These are phyloP conservation scores for Ispidina lecontei DNA, from an alignment of 2,797 vertebrate genomes.

Conservation along the genomic window DNA sequence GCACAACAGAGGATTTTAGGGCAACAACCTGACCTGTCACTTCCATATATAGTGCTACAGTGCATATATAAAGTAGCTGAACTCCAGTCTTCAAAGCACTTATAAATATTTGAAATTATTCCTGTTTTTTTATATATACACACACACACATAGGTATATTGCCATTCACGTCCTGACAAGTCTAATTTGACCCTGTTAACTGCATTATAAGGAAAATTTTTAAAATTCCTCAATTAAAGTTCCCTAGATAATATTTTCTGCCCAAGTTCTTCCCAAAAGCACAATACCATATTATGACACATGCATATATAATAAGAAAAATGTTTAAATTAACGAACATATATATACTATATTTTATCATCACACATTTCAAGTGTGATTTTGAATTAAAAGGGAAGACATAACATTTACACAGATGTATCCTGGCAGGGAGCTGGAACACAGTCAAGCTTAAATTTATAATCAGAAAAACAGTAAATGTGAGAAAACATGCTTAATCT, in stretches of 20 bases:
- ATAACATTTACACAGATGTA: constrained; percentile 39
- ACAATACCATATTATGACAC: background rate
- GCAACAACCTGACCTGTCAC: background rate
- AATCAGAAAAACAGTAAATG: constrained; percentile 69
- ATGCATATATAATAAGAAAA: background rate
- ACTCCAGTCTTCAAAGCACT: background rate
- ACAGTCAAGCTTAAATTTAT: constrained; percentile 58
- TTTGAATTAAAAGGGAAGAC: constrained; percentile 28
- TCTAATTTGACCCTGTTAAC: background rate
- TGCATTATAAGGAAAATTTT: background rate
- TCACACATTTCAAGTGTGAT: background rate
- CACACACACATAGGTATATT: background rate
- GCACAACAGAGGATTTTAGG: background rate
- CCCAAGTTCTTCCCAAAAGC: background rate
- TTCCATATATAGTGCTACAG: background rate
- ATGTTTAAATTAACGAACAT: constrained; percentile 18
- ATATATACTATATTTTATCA: background rate
- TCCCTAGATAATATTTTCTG: background rate
- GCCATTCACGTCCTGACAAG: background rate
- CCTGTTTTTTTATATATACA: background rate
- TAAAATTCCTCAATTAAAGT: background rate
- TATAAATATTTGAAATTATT: background rate
- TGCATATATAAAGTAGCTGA: background rate
- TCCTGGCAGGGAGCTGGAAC: constrained; percentile 43
- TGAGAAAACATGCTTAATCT: constrained; percentile 42